Evolutionary conservation across 2,113 vertebrate species (phyloP).

Genomic region (Manacus vitellinus): DNA sequence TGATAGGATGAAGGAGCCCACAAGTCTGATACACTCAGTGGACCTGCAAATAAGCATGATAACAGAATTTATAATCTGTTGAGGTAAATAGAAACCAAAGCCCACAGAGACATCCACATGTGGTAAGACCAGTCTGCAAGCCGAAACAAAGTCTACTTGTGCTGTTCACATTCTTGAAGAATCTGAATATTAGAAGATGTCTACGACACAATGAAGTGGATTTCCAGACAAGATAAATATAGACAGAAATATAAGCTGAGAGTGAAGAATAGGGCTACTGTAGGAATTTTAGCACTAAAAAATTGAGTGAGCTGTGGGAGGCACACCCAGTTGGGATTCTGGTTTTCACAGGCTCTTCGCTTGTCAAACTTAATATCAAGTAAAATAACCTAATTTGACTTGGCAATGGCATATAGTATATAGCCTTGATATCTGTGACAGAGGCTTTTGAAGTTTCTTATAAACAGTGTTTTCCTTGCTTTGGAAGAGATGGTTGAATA

Average conservation of each 20-base stretch:
- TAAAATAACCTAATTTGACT: slow-evolving; percentile 83
- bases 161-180: slow-evolving; percentile 52
- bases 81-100: slow-evolving; percentile 38
- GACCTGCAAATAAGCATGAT: slow-evolving; percentile 40
- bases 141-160: slow-evolving; percentile 57
- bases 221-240: slow-evolving; percentile 79
- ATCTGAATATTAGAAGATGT: slow-evolving; percentile 50
- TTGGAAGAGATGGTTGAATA: slow-evolving; percentile 70
- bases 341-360: slow-evolving; percentile 79
- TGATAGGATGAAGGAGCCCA: not conserved
- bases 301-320: slow-evolving; percentile 46
- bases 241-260: slow-evolving; percentile 61
- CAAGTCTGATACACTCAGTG: not conserved
- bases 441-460: slow-evolving; percentile 76
- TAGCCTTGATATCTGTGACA: slow-evolving; percentile 73
- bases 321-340: slow-evolving; percentile 79
- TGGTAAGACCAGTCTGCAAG: slow-evolving; percentile 20
- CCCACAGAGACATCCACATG: not conserved
- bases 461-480: slow-evolving; percentile 72
- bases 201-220: slow-evolving; percentile 41
- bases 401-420: slow-evolving; percentile 74
- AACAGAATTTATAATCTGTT: slow-evolving; percentile 25
- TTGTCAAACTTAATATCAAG: slow-evolving; percentile 84
- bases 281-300: slow-evolving; percentile 55
- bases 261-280: slow-evolving; percentile 73